Evolutionary conservation across 1,140 invertebrate species (phyloP), one percentile per base, ranked within the genome.

Genomic region (Dysdera silvatica): DNA sequence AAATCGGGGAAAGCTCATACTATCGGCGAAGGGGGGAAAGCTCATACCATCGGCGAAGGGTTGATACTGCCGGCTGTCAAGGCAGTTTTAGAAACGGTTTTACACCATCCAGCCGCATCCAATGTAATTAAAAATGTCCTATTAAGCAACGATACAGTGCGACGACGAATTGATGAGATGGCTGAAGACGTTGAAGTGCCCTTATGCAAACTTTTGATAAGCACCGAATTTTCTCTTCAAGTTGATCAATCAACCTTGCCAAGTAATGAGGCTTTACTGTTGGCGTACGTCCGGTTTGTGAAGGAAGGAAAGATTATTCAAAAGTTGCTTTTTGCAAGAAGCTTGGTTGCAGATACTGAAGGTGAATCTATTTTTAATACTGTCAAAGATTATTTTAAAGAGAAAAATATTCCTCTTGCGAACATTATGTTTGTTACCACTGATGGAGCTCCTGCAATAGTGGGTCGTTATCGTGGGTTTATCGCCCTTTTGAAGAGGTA

Each of bases 321-420:
- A 16, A 16, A 53, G 24, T n/a, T 65, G 51, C 63, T 66, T n/a
- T n/a, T 63, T 28, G 56, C 12, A 48, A 29, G 51, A 26, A 56
- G 20, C n/a, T 41, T 66, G 18, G 37, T 48, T 57, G 56, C 65
- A 23, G 45, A 66, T n/a, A n/a, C 65, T 20, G 63, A 63, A 58
- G 59, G 51, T 5, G 45, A 62, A 56, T 33, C 52, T 14, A 55
- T 66, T 51, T 66, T 62, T 58, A 18, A 53, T 40, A 26, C 24
- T 41, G 56, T 73, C 32, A 55, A 72, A 58, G 49, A 69, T 29
- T 71, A 71, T 71, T 74, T 68, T 49, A 35, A 70, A 24, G 67
- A 67, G 57, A 70, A n/a, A n/a, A n/a, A n/a, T n/a, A n/a, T n/a
- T n/a, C n/a, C n/a, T n/a, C n/a, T n/a, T n/a, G n/a, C n/a, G n/a